Base-by-base conservation (phyloP, 1,140 invertebrate species). In the Papilio glaucus region DNA sequence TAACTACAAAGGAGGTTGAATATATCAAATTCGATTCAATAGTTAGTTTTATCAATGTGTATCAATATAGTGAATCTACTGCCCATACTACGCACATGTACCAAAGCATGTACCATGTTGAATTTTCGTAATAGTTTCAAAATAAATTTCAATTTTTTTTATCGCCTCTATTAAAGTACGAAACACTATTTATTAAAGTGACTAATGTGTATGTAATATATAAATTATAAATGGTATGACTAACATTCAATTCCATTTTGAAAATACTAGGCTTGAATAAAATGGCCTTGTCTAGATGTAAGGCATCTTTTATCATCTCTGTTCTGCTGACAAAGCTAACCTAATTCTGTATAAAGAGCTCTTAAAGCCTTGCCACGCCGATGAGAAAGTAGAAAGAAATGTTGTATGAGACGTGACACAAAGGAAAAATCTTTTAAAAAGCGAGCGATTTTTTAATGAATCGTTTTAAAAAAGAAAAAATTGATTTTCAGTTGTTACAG, bases 321-420 rank as follows among this genome's bases (percentile, higher is more conserved):
- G 24, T 57, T 57, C 49, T 10, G 49, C 49, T 24, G 49, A 57
- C 49, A 57, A 57, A 57, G 49, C 49, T 57, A 57, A 57, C 49
- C 49, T 57, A 57, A 57, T 57, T 57, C 49, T 57, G 49, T 57
- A 57, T 21, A 57, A 57, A 57, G 49, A 57, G 49, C 49, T 57
- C 49, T 57, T 57, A 57, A 12, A 57, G 49, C 21, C 49, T 24
- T 24, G 4, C 49, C 4, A 57, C 21, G 21, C 49, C 21, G 49
- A 57, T 57, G 49, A 57, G 49, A 57, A 26, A 57, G 24, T 57
- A 57, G 49, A 57, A 57, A 57, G 49, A 57, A 18, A 57, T 57
- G 24, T 57, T 57, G 49, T 57, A 57, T 57, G 49, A 57, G 9
- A 33, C 29, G 39, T 41, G 1, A 26, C 49, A 57, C 45, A 57